These are phyloP conservation scores for Eulithis prunata DNA, from an alignment of 2,888 invertebrate species.

Conservation along the genomic window DNA sequence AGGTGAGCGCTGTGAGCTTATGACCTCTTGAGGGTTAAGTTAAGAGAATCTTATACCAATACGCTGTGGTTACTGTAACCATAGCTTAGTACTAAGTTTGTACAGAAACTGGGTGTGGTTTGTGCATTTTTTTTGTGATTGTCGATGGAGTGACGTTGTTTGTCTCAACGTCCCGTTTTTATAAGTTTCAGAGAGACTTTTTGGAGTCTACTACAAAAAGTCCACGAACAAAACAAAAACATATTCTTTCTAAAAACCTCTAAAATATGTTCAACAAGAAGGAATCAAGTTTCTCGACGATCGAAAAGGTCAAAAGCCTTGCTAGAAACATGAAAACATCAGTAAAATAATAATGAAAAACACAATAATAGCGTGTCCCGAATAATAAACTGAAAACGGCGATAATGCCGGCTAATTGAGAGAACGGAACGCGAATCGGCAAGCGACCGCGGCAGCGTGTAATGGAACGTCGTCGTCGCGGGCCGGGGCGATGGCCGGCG, in stretches of 20 bases:
- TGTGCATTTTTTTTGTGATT: no score
- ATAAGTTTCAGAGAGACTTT: no score
- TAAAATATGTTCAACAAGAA: not conserved
- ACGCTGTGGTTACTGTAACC: not conserved
- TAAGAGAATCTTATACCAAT: not conserved
- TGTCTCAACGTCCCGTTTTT: no score
- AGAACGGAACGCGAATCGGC: constrained; percentile 19
- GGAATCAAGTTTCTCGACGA: not conserved
- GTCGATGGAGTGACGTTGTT: no score
- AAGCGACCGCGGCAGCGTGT: constrained; percentile 20
- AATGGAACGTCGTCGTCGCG: constrained; percentile 27
- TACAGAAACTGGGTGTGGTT: no score
- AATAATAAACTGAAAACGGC: constrained; percentile 15
- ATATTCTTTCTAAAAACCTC: no score
- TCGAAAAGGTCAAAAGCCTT: not conserved
- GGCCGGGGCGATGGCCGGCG: constrained; percentile 22
- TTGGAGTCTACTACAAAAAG: no score
- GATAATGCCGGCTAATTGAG: constrained; percentile 23
- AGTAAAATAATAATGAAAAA: not conserved
- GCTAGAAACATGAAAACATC: not conserved
- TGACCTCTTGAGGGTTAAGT: constrained; percentile 2
- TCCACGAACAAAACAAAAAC: no score
- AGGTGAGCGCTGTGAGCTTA: constrained; percentile 8
- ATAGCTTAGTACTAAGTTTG: not conserved
- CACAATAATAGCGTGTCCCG: not conserved